Evolutionary conservation across 2,113 vertebrate species (phyloP).

Genomic region (Semnornis frantzii): DNA sequence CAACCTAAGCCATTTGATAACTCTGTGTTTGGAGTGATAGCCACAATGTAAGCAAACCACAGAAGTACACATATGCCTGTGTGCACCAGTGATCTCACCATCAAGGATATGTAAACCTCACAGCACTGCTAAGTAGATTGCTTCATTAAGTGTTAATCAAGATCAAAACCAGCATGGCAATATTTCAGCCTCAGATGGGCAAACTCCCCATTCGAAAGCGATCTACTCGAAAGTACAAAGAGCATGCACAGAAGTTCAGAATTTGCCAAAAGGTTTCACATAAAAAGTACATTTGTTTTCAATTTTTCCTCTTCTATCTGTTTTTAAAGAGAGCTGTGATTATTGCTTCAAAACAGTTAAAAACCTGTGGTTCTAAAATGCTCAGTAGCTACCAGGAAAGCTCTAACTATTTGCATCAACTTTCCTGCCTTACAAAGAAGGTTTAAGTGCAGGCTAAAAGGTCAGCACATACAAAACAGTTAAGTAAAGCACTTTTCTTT

Average conservation of each 20-base stretch:
- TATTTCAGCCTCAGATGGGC: not conserved
- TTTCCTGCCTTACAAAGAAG: not conserved
- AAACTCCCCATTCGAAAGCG: not conserved
- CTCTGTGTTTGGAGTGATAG: not conserved
- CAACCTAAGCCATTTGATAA: too few relatives aligned
- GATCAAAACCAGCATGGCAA: not conserved
- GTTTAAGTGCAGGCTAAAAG: not conserved
- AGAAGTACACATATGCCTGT: not conserved
- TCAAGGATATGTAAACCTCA: not conserved
- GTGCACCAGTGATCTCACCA: not conserved
- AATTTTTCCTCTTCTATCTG: not conserved
- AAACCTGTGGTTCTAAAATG: not conserved
- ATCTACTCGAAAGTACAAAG: not conserved
- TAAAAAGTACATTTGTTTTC: rapidly evolving
- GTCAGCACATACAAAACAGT: not conserved
- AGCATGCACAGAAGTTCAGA: not conserved
- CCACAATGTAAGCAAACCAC: not conserved
- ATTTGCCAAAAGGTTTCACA: not conserved
- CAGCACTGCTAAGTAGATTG: not conserved
- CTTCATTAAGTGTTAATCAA: not conserved
- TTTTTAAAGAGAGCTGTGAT: not conserved
- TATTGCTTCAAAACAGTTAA: not conserved
- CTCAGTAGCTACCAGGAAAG: not conserved
- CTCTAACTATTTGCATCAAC: not conserved
- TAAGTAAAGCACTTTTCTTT: not conserved